Conservation (phyloP, 2,113 vertebrate genomes). For the zebrafish (Danio rerio) region GRCz12tu NC_133194.1:34711501-34712000, state of each 20-base stretch:
- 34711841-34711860: neutral
- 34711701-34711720: slow-evolving; percentile 18
- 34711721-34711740: neutral
- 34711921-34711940: slow-evolving; percentile 7
- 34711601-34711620: slow-evolving; percentile 31
- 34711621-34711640: slow-evolving; percentile 26
- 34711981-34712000: neutral
- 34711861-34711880: neutral
- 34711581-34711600: slow-evolving; percentile 38
- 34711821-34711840: slow-evolving; percentile 16
- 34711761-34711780: slow-evolving; percentile 41
- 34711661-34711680: slow-evolving; percentile 28
- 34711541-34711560: slow-evolving; percentile 17
- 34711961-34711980: slow-evolving; percentile 14
- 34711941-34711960: slow-evolving; percentile 8
- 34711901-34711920: slow-evolving; percentile 15
- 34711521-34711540: slow-evolving; percentile 21
- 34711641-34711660: slow-evolving; percentile 43
- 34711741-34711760: slow-evolving; percentile 35
- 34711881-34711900: slow-evolving; percentile 19
- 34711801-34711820: slow-evolving; percentile 19
- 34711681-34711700: neutral
- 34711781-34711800: neutral
- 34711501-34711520: neutral
- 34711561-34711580: slow-evolving; percentile 28